A percentile compares a stretch with the other conserved stretches of the same genome.
Conservation (phyloP, 2,113 vertebrate species). For the Guaruba guarouba region DNA sequence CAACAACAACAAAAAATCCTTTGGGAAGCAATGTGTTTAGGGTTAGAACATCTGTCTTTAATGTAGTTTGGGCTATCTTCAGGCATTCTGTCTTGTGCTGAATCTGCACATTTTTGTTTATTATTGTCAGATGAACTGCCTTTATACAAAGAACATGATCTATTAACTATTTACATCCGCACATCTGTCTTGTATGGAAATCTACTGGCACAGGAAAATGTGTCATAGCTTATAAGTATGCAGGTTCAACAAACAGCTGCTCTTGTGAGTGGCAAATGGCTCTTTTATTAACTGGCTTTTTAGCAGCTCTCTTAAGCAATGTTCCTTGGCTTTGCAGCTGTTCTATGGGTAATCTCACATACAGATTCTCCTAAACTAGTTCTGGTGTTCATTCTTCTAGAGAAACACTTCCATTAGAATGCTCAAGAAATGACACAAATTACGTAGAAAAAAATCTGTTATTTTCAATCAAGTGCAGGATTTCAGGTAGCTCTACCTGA, state of each 20-base stretch:
- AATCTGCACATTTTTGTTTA: neutral
- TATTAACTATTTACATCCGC: constrained; percentile 22
- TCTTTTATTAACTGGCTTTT: neutral
- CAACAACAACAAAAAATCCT: neutral
- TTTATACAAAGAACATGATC: neutral
- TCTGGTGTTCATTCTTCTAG: neutral
- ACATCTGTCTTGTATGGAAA: constrained; percentile 6
- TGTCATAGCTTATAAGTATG: neutral
- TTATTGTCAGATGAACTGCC: constrained; percentile 10
- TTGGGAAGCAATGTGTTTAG: neutral
- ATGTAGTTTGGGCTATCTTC: neutral
- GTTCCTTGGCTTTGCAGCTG: neutral
- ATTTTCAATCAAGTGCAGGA: neutral
- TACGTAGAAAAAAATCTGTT: rapidly evolving
- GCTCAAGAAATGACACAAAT: neutral
- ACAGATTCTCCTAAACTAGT: neutral
- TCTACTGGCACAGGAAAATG: neutral
- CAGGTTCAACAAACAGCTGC: neutral
- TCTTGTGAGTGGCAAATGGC: neutral
- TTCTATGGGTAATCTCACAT: neutral
- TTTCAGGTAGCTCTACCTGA: neutral
- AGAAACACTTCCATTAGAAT: neutral
- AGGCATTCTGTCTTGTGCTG: neutral
- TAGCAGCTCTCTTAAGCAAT: neutral
- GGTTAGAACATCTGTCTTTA: constrained; percentile 1